A percentile compares a stretch with the other conserved stretches of the same genome.
Conservation (phyloP, 2,113 vertebrate genomes). For the Forbesichthys agassizii region DNA sequence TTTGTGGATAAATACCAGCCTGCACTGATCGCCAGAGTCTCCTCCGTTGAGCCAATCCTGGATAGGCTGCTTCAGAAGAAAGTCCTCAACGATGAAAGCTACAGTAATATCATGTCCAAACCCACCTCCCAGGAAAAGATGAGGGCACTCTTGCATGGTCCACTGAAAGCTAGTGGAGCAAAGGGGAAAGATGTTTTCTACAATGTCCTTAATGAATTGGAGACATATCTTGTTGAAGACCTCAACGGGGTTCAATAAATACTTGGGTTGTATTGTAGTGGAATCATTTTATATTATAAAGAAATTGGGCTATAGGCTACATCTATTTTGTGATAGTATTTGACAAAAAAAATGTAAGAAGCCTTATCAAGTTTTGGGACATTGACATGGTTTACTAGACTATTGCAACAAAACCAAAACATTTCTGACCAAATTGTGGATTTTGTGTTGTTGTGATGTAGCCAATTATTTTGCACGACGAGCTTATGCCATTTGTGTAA, state of each 20-base stretch:
- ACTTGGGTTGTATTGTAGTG: neutral
- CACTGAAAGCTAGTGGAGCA: neutral
- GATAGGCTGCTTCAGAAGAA: conserved; percentile 34
- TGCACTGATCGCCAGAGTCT: conserved; percentile 27
- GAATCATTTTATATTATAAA: neutral
- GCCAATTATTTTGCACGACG: too few species aligned
- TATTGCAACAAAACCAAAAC: too few species aligned
- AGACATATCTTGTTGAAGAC: conserved; percentile 18
- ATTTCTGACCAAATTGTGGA: too few species aligned
- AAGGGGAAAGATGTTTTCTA: conserved; percentile 28
- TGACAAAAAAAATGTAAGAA: too few species aligned
- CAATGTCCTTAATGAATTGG: neutral
- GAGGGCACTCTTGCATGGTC: conserved; percentile 3
- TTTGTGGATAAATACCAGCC: conserved; percentile 45
- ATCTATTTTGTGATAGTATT: neutral
- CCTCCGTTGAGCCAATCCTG: conserved; percentile 24
- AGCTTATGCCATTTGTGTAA: too few species aligned
- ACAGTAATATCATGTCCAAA: neutral
- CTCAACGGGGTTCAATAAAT: conserved; percentile 7
- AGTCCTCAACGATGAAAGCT: conserved; percentile 1
- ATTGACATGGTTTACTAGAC: too few species aligned
- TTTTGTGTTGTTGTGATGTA: too few species aligned
- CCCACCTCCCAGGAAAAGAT: neutral
- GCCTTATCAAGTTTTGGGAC: too few species aligned
- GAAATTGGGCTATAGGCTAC: neutral